Conservation (phyloP, 2,888 invertebrate genomes). For the Achlya flavicornis region DNA sequence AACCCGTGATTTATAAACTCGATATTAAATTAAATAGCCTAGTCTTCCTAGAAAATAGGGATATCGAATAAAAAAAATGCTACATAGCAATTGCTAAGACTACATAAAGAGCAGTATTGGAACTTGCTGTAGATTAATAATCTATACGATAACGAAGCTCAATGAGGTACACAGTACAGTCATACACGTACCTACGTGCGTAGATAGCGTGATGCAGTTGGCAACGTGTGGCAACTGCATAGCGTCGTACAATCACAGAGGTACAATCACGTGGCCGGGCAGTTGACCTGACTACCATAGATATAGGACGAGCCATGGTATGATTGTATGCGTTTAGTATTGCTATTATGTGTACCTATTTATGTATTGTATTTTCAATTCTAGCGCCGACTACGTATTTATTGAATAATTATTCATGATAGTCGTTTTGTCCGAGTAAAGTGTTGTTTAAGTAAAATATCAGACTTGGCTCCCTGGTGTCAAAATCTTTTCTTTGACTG, state of each 20-base stretch:
- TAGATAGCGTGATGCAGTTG: slow-evolving; percentile 8
- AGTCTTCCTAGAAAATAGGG: too few species aligned
- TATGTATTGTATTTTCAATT: too few species aligned
- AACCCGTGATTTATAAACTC: too few species aligned
- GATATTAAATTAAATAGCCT: too few species aligned
- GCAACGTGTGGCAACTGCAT: not conserved
- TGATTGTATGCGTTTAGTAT: not conserved
- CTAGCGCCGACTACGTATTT: too few species aligned
- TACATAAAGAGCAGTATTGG: too few species aligned
- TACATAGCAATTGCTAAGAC: not conserved
- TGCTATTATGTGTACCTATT: not conserved
- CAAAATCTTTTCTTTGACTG: too few species aligned
- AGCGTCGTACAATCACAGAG: not conserved
- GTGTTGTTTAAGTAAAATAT: too few species aligned
- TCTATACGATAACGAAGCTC: not conserved
- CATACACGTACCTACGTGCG: not conserved
- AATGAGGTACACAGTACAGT: not conserved
- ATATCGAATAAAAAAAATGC: not conserved
- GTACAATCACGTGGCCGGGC: slow-evolving; percentile 19
- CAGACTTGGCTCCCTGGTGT: too few species aligned
- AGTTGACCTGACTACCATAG: slow-evolving; percentile 40
- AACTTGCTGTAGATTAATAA: too few species aligned
- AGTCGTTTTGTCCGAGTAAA: too few species aligned
- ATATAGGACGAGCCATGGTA: not conserved
- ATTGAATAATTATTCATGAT: too few species aligned